A percentile compares a stretch with the other conserved stretches of the same genome.
These are phyloP conservation scores for Nothura maculosa DNA, from an alignment of 2,797 vertebrate species.

Conservation along the genomic window DNA sequence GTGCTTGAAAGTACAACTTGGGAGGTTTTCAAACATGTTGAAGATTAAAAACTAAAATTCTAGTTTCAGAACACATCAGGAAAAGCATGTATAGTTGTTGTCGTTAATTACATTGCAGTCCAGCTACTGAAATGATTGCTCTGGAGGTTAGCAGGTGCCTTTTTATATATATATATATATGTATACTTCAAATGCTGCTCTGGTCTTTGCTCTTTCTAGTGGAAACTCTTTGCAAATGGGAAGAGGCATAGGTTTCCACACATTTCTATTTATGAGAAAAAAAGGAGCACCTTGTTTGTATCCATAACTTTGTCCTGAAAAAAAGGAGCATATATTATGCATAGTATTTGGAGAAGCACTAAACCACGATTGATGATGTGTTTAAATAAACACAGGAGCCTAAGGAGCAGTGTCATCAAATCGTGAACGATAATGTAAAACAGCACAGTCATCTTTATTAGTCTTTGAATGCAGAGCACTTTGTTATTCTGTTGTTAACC, in stretches of 20 bases:
- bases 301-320: background rate
- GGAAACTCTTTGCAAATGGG: background rate
- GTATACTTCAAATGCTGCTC: background rate
- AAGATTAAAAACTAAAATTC: background rate
- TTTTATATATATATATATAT: background rate
- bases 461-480: slow-evolving; percentile 42
- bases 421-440: slow-evolving; percentile 54
- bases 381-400: slow-evolving; percentile 64
- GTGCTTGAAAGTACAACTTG: background rate
- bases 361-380: slow-evolving; percentile 49
- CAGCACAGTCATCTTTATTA: slow-evolving; percentile 33
- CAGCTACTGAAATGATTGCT: slow-evolving; percentile 22
- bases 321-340: background rate
- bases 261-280: background rate
- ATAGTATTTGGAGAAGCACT: background rate
- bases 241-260: background rate
- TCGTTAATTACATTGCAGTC: background rate
- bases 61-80: background rate
- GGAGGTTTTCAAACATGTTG: background rate
- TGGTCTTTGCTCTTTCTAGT: slow-evolving; percentile 1
- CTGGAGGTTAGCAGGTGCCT: slow-evolving; percentile 16
- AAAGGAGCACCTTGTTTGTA: background rate
- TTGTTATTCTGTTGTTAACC: slow-evolving; percentile 52
- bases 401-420: slow-evolving; percentile 56
- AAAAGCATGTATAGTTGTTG: background rate